These are phyloP conservation scores for Trogon melanurus DNA, from an alignment of 2,113 vertebrate genomes.

Conservation along the genomic window DNA sequence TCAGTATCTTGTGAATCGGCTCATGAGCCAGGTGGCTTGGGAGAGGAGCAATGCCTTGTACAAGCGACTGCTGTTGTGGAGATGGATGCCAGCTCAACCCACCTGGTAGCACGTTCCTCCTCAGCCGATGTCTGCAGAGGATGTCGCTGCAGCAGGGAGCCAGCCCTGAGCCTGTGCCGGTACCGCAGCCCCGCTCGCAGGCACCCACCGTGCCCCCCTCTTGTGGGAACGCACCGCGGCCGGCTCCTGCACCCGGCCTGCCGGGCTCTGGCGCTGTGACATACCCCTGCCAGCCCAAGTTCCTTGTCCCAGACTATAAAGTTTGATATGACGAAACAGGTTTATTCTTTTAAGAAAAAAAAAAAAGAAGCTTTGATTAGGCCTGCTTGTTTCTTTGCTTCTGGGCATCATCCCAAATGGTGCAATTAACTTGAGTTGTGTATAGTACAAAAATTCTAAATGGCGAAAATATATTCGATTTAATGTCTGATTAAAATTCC, in stretches of 20 bases:
- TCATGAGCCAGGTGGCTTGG: neutral
- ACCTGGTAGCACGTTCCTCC: neutral
- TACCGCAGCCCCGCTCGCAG: neutral
- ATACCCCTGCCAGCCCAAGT: neutral
- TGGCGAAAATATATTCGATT: neutral
- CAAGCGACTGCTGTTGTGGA: neutral
- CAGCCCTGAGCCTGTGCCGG: accelerated
- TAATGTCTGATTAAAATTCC: conserved; percentile 13
- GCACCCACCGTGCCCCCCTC: neutral
- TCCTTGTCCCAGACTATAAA: neutral
- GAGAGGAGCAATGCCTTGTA: neutral
- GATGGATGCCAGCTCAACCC: neutral
- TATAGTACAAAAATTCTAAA: conserved; percentile 2
- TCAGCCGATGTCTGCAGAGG: neutral
- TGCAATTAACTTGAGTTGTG: conserved; percentile 8
- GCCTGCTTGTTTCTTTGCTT: neutral
- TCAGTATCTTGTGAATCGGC: neutral
- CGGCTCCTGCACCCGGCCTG: neutral
- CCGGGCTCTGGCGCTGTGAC: accelerated
- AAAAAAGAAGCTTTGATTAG: neutral
- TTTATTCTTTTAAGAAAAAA: neutral
- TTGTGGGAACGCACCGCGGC: accelerated
- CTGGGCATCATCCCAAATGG: neutral
- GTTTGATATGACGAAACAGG: neutral
- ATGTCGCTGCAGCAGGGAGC: neutral